Base-by-base conservation (phyloP, 1,140 invertebrate species). In the Solenopsis fugax region DNA sequence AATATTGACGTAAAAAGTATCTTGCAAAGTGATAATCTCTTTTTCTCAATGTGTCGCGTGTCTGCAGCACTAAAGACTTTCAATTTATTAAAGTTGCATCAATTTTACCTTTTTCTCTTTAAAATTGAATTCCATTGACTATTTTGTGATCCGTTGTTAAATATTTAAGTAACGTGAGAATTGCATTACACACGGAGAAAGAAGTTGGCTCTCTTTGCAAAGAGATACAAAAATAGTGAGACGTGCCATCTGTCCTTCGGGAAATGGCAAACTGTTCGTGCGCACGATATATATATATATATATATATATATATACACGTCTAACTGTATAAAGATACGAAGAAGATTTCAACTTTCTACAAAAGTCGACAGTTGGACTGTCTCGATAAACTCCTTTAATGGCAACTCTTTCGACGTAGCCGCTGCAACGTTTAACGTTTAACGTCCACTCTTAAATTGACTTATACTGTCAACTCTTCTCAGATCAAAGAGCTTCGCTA, bases 341-440 rank as follows among this genome's bases (percentile, higher is more conserved):
- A 58, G 45, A 48, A 84, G n/a, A 71, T 81, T 81, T 41, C 29
- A 84, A 75, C 41, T 84, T 84, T 73, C 78, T 81, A 71, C 37
- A 69, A 81, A 81, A 75, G 48, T 84, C 37, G 37, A 45, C n/a
- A 10, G 37, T 56, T 21, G 2, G 13, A 52, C 24, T 60, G 18
- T 16, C 80, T 73, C 13, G 45, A 84, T 60, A 50, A 50, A 84
- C n/a, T n/a, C n/a, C 45, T 75, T 60, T 60, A 60, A 48, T 13
- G 41, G 67, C 37, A 48, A 50, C 24, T 60, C 52, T 58, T 60
- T 29, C 18, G 21, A 58, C 16, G 6, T 50, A 5, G 29, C 5
- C 13, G 41, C 2, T 41, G 12, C 16, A 34, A 41, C 9, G 29
- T 52, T 4, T 18, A 54, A 24, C 34, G 34, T 69, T 80, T 54